phyloP scores from a whole-genome alignment of 2,113 vertebrate species.

The Pseudorasbora parva region DNA sequence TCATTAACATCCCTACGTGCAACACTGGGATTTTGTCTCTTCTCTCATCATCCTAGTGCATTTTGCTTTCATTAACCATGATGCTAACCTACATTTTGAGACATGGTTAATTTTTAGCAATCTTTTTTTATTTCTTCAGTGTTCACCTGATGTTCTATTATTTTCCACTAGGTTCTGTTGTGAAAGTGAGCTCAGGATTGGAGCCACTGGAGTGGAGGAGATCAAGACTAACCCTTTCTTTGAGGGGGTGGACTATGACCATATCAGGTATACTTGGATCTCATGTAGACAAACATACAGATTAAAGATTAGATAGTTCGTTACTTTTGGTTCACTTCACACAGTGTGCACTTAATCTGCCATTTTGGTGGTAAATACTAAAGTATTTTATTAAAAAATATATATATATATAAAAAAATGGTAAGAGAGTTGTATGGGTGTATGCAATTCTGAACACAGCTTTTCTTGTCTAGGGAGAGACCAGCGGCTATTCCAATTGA shows the following conservation, averaged over 20 bases:
- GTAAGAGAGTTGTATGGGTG: too few species aligned
- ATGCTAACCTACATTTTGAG: not conserved
- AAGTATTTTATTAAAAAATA: too few species aligned
- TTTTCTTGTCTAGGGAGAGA: slow-evolving; percentile 83
- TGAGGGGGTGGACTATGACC: slow-evolving; percentile 98
- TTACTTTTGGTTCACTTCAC: too few species aligned
- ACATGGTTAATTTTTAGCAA: too few species aligned
- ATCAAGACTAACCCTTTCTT: slow-evolving; percentile 96
- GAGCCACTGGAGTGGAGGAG: slow-evolving; percentile 90
- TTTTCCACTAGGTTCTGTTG: slow-evolving; percentile 89
- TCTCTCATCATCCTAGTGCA: not conserved
- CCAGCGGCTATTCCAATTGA: slow-evolving; percentile 97
- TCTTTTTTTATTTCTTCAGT: not conserved
- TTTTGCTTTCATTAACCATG: not conserved
- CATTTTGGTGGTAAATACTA: too few species aligned
- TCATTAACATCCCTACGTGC: too few species aligned
- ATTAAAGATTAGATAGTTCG: not conserved
- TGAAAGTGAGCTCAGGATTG: slow-evolving; percentile 94
- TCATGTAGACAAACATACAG: not conserved
- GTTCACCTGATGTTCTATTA: slow-evolving; percentile 4
- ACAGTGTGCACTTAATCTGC: not conserved
- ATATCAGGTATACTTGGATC: slow-evolving; percentile 86
- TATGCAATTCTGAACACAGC: not conserved
- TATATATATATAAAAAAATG: too few species aligned
- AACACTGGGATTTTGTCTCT: too few species aligned